phyloP scores from a whole-genome alignment of 2,113 vertebrate species.

The Dipodomys spectabilis region DNA sequence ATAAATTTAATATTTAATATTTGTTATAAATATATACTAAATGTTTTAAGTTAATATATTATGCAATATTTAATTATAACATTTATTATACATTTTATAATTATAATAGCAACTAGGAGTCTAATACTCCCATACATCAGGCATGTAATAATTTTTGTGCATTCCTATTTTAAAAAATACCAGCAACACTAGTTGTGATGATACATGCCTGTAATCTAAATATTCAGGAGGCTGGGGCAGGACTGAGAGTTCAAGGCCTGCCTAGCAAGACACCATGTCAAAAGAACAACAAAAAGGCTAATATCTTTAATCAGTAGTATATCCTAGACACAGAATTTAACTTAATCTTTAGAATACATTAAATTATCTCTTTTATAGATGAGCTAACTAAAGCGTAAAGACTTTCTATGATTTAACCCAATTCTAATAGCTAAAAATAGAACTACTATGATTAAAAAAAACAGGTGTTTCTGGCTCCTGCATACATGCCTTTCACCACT shows the following conservation, averaged over 20 bases:
- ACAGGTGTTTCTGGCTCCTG: not conserved
- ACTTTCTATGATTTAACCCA: not conserved
- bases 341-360: not conserved
- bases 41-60: no score
- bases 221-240: not conserved
- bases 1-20: no score
- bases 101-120: not conserved
- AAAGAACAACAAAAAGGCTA: not conserved
- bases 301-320: not conserved
- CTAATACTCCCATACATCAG: not conserved
- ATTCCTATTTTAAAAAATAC: not conserved
- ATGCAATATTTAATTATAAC: not conserved
- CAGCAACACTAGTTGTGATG: not conserved
- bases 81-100: slow-evolving; percentile 19
- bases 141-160: not conserved
- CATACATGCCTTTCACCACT: not conserved
- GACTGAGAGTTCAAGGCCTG: not conserved
- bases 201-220: not conserved
- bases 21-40: no score
- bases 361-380: not conserved
- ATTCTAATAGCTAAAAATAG: not conserved
- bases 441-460: not conserved
- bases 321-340: not conserved
- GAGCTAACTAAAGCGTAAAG: not conserved
- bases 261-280: not conserved